Evolutionary conservation across 2,113 vertebrate species (phyloP), one percentile per base, ranked within the genome.

Genomic region (Oenanthe oenanthe): DNA sequence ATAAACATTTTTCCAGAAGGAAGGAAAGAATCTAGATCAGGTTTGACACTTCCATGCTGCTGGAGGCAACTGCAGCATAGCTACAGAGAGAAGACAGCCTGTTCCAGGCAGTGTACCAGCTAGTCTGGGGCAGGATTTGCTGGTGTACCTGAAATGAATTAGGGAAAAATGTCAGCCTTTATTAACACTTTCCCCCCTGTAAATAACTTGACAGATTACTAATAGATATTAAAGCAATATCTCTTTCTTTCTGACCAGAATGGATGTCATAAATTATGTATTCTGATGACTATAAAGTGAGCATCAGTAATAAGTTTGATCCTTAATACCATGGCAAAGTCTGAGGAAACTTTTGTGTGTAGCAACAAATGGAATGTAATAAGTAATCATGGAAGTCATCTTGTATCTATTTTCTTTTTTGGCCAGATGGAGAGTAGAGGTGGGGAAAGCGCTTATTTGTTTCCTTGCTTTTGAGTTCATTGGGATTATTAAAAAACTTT

Each of bases 161-260:
- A 36, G 42, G 84, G 48, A 86, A 81, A 89, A 93, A 84, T 80
- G 65, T 63, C 93, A 91, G 66, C 42, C 74, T 85, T 60, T 87
- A 74, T 83, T 89, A 89, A 80, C 68, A 75, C 47, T 91, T 72
- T 10, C 29, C 16, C 40, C 57, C 48, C 51, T n/a, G n/a, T 87
- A 95, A 95, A 75, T 84, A 95, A 72, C 48, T 51, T 73, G 72
- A 56, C 91, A 85, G 96, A 94, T 97, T 95, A 95, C 92, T 94
- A 96, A 94, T 85, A 90, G 84, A 89, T 92, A 60, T 74, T 91
- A 95, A 91, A 80, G 82, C 60, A 87, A 51, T 71, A 57, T 91
- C 60, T 95, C 60, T 43, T 93, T 97, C 96, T 93, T 89, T 74
- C 84, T 43, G 54, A 84, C 53, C 74, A 87, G 72, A 66, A 90